These are phyloP conservation scores for Simalia tracyae DNA, from an alignment of 2,797 vertebrate species.

Conservation along the genomic window DNA sequence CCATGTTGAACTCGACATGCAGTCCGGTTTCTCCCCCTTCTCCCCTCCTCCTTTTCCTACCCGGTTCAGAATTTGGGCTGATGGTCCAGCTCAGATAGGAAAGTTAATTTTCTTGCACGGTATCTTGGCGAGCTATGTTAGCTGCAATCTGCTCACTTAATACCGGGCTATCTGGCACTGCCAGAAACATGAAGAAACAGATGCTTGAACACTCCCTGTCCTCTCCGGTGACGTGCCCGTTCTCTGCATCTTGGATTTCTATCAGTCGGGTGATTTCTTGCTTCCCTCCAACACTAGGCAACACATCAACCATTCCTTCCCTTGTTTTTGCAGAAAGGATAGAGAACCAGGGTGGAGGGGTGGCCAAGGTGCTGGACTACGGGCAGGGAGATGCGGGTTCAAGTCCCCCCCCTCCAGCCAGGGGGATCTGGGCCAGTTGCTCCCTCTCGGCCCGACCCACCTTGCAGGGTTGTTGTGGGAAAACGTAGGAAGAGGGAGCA, in stretches of 20 bases:
- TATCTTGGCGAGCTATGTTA: background rate
- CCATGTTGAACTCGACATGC: too few species aligned
- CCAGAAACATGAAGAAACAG: background rate
- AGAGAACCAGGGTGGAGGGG: background rate
- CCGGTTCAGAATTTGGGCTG: background rate
- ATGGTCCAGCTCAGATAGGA: background rate
- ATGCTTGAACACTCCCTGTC: background rate
- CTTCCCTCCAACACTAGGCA: background rate
- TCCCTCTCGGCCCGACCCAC: background rate
- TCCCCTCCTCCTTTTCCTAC: background rate
- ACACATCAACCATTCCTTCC: background rate
- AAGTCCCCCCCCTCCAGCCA: background rate
- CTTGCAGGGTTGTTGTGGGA: background rate
- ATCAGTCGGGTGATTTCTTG: background rate
- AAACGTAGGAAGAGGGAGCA: background rate
- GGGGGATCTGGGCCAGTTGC: background rate
- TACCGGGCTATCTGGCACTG: background rate
- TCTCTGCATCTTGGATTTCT: background rate
- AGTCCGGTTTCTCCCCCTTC: background rate
- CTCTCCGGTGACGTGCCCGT: background rate
- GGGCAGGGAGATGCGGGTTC: background rate
- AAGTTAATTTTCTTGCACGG: background rate
- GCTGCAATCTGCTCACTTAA: background rate
- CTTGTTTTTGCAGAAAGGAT: background rate
- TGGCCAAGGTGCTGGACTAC: background rate